Percentiles rank a stretch among this genome's conserved stretches.
These are phyloP conservation scores for Lasioglossum zephyrum DNA, from an alignment of 2,888 invertebrate genomes.

Conservation along the genomic window DNA sequence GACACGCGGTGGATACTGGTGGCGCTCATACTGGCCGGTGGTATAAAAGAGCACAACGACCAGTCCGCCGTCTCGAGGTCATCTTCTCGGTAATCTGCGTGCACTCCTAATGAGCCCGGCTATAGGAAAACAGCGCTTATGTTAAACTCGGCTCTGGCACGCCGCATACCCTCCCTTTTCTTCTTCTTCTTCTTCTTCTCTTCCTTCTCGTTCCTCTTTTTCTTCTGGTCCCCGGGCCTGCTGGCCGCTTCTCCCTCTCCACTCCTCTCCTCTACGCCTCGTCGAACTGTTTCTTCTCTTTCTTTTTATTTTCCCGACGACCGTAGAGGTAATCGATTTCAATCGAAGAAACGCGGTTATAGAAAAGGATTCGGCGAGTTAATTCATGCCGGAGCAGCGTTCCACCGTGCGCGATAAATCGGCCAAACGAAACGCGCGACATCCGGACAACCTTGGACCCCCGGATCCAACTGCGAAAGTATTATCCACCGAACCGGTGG, in stretches of 20 bases:
- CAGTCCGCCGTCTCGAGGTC: conserved; percentile 72
- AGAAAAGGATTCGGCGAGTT: conserved; percentile 65
- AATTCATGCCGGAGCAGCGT: conserved; percentile 61
- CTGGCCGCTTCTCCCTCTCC: conserved; percentile 18
- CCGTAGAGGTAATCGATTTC: conserved; percentile 64
- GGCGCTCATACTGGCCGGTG: conserved; percentile 64
- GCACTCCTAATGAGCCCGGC: conserved; percentile 75
- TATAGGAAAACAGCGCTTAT: conserved; percentile 74
- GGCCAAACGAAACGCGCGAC: conserved; percentile 42
- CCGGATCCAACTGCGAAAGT: conserved; percentile 21
- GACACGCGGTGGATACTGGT: conserved; percentile 67
- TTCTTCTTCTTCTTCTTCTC: conserved; percentile 44
- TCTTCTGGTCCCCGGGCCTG: conserved; percentile 29
- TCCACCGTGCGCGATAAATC: conserved; percentile 61
- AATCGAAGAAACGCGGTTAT: conserved; percentile 67
- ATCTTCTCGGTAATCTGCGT: conserved; percentile 77
- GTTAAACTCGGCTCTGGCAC: conserved; percentile 73
- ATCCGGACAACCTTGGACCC: conserved; percentile 53
- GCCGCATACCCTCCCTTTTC: conserved; percentile 63
- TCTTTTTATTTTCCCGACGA: conserved; percentile 23
- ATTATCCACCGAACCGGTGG: conserved; percentile 25
- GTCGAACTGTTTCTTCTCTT: conserved; percentile 20
- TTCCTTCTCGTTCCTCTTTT: conserved; percentile 45
- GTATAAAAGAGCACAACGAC: conserved; percentile 67
- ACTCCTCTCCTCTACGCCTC: neutral